phyloP scores from a whole-genome alignment of 2,797 vertebrate genomes.

The Phylloscopus collybita region DNA sequence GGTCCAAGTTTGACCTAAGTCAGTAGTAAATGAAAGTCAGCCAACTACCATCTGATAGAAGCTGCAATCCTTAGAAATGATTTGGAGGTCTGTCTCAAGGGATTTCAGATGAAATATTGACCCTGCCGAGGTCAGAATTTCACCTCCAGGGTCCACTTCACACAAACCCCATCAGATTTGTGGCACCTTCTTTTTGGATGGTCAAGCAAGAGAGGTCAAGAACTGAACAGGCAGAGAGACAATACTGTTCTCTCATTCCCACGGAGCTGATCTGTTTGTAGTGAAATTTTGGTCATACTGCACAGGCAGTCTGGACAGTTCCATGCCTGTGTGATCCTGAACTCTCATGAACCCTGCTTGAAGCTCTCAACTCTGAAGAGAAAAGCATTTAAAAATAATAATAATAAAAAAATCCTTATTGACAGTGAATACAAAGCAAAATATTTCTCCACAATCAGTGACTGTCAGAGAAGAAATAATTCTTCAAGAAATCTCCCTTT shows the following conservation, averaged over 20 bases:
- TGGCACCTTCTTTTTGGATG: not conserved
- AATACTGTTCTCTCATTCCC: not conserved
- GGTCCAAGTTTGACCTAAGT: constrained; percentile 57
- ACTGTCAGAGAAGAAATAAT: not conserved
- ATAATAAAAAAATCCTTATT: not conserved
- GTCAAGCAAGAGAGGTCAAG: not conserved
- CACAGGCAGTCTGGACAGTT: not conserved
- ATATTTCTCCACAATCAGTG: not conserved
- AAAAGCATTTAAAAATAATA: not conserved
- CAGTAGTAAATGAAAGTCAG: constrained; percentile 59
- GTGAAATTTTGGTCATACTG: not conserved
- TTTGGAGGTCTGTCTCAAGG: constrained; percentile 12
- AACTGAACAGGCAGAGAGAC: not conserved
- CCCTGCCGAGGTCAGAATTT: constrained; percentile 17
- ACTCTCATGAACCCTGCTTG: not conserved
- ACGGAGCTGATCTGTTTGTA: not conserved
- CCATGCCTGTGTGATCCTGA: not conserved
- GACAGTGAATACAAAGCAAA: not conserved
- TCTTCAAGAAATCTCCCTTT: not conserved
- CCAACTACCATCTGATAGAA: constrained; percentile 50
- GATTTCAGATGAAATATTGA: constrained; percentile 38
- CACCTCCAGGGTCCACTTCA: constrained; percentile 17
- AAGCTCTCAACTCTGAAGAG: not conserved
- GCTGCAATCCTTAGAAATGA: constrained; percentile 1
- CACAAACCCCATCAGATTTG: constrained; percentile 3